Evolutionary conservation across 2,888 invertebrate genomes (phyloP), one percentile per base, ranked within the genome.

Genomic region (Protophormia terraenovae): DNA sequence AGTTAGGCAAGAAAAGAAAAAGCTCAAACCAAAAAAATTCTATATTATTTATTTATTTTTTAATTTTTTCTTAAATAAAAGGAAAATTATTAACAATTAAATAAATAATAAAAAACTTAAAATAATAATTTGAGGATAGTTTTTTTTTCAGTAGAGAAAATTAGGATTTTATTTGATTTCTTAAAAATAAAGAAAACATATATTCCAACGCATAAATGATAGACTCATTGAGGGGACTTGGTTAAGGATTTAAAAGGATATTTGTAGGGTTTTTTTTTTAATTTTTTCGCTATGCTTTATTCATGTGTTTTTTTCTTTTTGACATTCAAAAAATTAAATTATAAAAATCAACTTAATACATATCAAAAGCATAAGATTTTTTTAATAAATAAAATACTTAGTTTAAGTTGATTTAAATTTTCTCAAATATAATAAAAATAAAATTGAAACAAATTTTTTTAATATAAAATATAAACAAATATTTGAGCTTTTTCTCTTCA

Each of bases 201-300:
- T 90, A 88, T 88, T 89, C 87, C 90, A 89, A 90, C 89, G 91
- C 91, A 90, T 89, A 92, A 91, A 92, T 92, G 92, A 92, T 92
- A 92, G 93, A 92, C 92, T 91, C 92, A 92, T 92, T 92, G 92
- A 92, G 92, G 92, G 92, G 93, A 92, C 88, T 89, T 88, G 90
- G 90, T 87, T 80, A 69, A 88, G 92, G 92, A 91, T 91, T 90
- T 90, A 60, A 85, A 91, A 89, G 89, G 92, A 91, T 91, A 90
- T 89, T 86, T 86, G 86, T 83, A 83, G 77, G 87, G 87, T 76
- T 79, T 86, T 83, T 83, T 81, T 86, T 86, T 87, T 85, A 89
- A 89, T 89, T 88, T 89, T 89, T 88, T 77, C 73, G 58, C 85
- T 85, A 75, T 72, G 60, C 41, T 82, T 82, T 66, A 75, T 69